These are phyloP conservation scores for Lagria hirta DNA, from an alignment of 2,888 invertebrate species.

Conservation along the genomic window DNA sequence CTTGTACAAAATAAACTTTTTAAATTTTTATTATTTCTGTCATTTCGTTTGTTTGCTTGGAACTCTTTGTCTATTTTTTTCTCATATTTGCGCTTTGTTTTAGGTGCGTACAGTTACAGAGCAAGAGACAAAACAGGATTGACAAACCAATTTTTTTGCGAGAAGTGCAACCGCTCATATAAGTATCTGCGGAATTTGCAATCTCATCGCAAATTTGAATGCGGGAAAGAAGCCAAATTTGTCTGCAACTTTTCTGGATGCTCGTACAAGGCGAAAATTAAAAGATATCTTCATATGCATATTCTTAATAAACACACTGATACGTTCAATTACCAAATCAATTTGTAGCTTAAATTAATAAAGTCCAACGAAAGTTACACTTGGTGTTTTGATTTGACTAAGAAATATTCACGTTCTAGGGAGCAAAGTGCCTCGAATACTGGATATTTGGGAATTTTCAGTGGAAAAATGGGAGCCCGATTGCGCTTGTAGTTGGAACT, in stretches of 20 bases:
- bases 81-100: constrained; percentile 6
- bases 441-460: too few relatives aligned
- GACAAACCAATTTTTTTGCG: constrained; percentile 18
- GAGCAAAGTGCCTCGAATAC: too few relatives aligned
- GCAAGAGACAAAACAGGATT: constrained; percentile 18
- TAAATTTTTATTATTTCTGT: too few relatives aligned
- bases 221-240: constrained; percentile 53
- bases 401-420: too few relatives aligned
- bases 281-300: constrained; percentile 28
- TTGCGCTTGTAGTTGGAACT: too few relatives aligned
- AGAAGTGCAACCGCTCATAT: constrained; percentile 51
- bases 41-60: too few relatives aligned
- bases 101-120: constrained; percentile 11
- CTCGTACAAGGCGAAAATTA: constrained; percentile 29
- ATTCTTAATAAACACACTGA: constrained; percentile 24
- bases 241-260: constrained; percentile 30
- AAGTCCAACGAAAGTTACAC: too few relatives aligned
- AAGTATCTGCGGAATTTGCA: constrained; percentile 74
- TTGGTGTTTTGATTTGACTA: too few relatives aligned
- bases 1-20: too few relatives aligned
- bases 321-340: too few relatives aligned
- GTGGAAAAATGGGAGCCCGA: too few relatives aligned
- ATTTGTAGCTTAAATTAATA: too few relatives aligned
- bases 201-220: constrained; percentile 47
- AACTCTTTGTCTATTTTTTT: neutral